Evolutionary conservation across 2,113 vertebrate genomes (phyloP), one percentile per base, ranked within the genome.

Genomic region (Daubentonia madagascariensis): DNA sequence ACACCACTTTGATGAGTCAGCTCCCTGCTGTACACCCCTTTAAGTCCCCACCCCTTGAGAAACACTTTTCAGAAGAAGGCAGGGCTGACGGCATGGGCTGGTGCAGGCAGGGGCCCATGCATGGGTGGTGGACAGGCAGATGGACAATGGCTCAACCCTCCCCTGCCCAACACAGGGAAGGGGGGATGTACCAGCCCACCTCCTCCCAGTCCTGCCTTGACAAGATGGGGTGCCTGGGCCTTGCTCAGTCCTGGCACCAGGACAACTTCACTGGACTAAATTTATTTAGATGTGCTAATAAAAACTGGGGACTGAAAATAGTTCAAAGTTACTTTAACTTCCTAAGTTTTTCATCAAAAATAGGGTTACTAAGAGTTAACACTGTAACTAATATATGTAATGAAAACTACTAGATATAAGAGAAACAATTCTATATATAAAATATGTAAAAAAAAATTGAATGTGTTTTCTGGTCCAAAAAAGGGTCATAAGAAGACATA

Each of bases 131-230:
- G 32, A 13, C 78, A 80, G 52, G n/a, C 37, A 28, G 25, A 22
- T 7, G 25, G 80, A 12, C 3, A 0, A 8, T 18, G 37, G 57
- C 10, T 10, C 0, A 0, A 18, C 25, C 37, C 8, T 16, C 54
- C 72, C 48, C 35, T 16, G 35, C 35, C 50, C 76, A 80, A 4
- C 14, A 20, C 20, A 54, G 35, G 45, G 20, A 22, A 57, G 6
- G 32, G 48, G 75, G 76, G 32, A 12, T 18, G 11, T 3, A 25
- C 20, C 52, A 81, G 40, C 40, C 43, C 43, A 45, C 14, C n/a
- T 35, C 52, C 54, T 10, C 14, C 23, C 20, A 16, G n/a, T 8
- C 23, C 14, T 75, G 72, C 40, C 37, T 43, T 28, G 25, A 28
- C 61, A 11, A 63, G 7, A 10, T 5, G 28, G 54, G n/a, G 25